A percentile compares a stretch with the other conserved stretches of the same genome.
These are phyloP conservation scores for Ardeotis arabs DNA, from an alignment of 2,113 vertebrate genomes.

Conservation along the genomic window DNA sequence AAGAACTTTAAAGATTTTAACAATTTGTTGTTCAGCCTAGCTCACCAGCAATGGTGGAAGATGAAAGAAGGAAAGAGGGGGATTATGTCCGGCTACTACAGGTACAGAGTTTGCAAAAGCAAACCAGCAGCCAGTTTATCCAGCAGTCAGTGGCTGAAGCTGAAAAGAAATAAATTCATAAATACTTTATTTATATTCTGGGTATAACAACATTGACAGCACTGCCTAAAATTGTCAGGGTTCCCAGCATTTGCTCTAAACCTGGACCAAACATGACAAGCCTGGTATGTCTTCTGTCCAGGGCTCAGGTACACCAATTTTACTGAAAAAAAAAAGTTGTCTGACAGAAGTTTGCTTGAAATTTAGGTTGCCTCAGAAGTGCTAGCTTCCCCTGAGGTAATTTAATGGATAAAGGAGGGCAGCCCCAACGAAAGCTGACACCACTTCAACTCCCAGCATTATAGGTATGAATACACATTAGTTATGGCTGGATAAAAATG, in stretches of 20 bases:
- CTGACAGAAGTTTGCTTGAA: not conserved
- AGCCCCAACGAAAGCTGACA: constrained; percentile 13
- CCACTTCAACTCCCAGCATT: not conserved
- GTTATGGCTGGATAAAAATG: not conserved
- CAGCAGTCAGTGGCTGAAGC: not conserved
- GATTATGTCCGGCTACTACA: not conserved
- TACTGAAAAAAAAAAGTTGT: not conserved
- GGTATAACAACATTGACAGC: not conserved
- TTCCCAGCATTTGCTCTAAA: not conserved
- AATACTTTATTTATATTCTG: not conserved
- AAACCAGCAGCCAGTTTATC: not conserved
- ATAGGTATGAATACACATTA: not conserved
- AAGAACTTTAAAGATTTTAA: constrained; percentile 27
- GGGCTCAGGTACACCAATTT: not conserved
- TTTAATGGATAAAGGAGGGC: constrained; percentile 22
- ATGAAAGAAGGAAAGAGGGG: not conserved
- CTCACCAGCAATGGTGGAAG: not conserved
- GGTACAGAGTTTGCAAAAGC: not conserved
- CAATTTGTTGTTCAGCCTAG: constrained; percentile 28
- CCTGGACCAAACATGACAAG: not conserved
- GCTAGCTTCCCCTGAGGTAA: not conserved
- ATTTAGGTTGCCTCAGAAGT: not conserved
- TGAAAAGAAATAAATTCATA: not conserved
- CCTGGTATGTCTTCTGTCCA: not conserved
- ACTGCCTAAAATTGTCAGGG: not conserved